phyloP scores from a whole-genome alignment of 2,888 invertebrate genomes.

The Leptopilina drosophilae region DNA sequence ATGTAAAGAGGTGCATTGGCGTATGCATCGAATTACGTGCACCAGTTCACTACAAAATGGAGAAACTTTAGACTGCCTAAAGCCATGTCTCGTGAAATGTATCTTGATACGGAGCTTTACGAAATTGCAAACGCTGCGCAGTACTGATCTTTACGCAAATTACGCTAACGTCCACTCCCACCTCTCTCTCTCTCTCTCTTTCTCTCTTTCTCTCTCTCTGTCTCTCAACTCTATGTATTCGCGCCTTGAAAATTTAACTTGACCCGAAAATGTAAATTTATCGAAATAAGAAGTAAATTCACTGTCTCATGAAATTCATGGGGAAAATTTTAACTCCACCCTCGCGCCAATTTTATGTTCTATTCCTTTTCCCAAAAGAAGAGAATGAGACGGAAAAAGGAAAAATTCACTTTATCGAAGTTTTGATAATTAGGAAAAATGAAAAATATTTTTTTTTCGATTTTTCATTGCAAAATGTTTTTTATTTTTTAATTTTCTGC shows the following conservation, averaged over 20 bases:
- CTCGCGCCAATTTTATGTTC: not conserved
- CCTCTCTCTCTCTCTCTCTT: too few species aligned
- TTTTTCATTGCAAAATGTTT: too few species aligned
- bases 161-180: conserved; percentile 31
- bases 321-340: not conserved
- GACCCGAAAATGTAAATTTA: conserved; percentile 30
- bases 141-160: conserved; percentile 37
- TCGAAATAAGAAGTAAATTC: conserved; percentile 23
- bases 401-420: too few species aligned
- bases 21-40: conserved; percentile 69
- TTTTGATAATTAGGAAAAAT: not conserved
- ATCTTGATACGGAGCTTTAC: conserved; percentile 53
- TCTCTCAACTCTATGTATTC: not conserved
- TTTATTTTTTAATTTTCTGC: too few species aligned
- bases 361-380: not conserved
- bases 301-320: conserved; percentile 25
- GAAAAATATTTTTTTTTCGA: too few species aligned
- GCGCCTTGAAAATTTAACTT: not conserved
- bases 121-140: conserved; percentile 26
- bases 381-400: too few species aligned
- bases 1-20: conserved; percentile 53
- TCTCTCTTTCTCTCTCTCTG: not conserved
- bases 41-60: conserved; percentile 72
- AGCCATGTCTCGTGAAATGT: conserved; percentile 54
- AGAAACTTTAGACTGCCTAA: conserved; percentile 59